Evolutionary conservation across 2,888 invertebrate genomes (phyloP), one percentile per base, ranked within the genome.

Genomic region (Lepidochrysops patricia): DNA sequence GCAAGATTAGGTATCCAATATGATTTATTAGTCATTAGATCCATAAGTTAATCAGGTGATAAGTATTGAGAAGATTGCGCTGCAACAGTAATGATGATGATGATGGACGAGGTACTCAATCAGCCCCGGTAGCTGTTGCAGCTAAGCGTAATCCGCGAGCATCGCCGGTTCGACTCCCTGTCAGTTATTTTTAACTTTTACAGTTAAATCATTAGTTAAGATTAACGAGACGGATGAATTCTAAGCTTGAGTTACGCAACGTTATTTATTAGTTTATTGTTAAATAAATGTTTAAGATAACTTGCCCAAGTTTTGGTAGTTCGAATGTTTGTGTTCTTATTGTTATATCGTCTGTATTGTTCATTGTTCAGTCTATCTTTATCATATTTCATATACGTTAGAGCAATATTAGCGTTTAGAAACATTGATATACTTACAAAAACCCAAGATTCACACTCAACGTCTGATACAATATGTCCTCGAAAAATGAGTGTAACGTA

Each of bases 141-240:
- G 54, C 19, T 19, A 0, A 19, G 5, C 15, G n/a, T 50, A 50
- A 50, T 26, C 25, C 37, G 23, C n/a, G 58, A 43, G 25, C 15
- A 27, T 13, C 23, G 19, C n/a, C 43, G 49, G 3, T 3, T n/a
- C 34, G 49, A 49, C 15, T 35, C 19, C 25, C 25, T 58, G 25
- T 5, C n/a, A 12, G 52, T 27, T 54, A 54, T 54, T 54, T 54
- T 54, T 54, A 54, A 54, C 54, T 32, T 50, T 9, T 29, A 54
- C 54, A 32, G 54, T 32, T 54, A 54, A 54, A 19, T 70, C 74
- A 68, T 72, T 74, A 73, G 69, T 74, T 64, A 62, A 71, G 70
- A 72, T 73, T 75, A 77, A 75, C 72, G 68, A 76, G 77, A 77
- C 69, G 70, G 72, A 80, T 79, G 75, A 70, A 67, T 69, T 72